Evolutionary conservation across 2,888 invertebrate genomes (phyloP).

Genomic region (Lithophane ornitopus): DNA sequence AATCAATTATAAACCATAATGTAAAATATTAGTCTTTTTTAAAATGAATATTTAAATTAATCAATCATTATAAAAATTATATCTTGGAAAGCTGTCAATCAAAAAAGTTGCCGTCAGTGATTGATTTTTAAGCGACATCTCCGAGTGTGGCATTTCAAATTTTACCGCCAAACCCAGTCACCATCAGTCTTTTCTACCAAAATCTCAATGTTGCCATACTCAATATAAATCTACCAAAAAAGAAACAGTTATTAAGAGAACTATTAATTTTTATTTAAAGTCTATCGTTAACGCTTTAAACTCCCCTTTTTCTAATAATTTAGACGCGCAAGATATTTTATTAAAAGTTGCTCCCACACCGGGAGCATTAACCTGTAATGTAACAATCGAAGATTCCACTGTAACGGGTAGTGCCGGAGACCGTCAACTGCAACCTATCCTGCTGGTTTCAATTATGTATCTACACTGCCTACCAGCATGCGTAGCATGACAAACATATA

Average conservation of each 20-base stretch:
- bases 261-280: conserved; percentile 46
- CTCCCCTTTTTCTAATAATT: conserved; percentile 23
- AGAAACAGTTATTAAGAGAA: conserved; percentile 57
- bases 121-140: neutral
- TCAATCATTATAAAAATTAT: too few species aligned
- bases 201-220: conserved; percentile 62
- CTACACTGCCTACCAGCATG: too few species aligned
- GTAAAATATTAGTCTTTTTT: too few species aligned
- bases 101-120: too few species aligned
- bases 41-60: too few species aligned
- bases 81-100: too few species aligned
- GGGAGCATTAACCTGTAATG: neutral
- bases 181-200: conserved; percentile 54
- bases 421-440: too few species aligned
- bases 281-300: conserved; percentile 36
- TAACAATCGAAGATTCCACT: neutral
- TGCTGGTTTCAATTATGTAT: too few species aligned
- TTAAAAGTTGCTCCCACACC: neutral
- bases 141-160: neutral
- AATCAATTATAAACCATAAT: neutral
- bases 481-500: too few species aligned
- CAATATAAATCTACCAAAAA: conserved; percentile 59
- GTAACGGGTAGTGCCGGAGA: too few species aligned
- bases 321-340: conserved; percentile 5
- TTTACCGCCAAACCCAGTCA: conserved; percentile 16